Conservation (phyloP, 2,888 invertebrate species). For the Mesopsocus fuscifrons region DNA sequence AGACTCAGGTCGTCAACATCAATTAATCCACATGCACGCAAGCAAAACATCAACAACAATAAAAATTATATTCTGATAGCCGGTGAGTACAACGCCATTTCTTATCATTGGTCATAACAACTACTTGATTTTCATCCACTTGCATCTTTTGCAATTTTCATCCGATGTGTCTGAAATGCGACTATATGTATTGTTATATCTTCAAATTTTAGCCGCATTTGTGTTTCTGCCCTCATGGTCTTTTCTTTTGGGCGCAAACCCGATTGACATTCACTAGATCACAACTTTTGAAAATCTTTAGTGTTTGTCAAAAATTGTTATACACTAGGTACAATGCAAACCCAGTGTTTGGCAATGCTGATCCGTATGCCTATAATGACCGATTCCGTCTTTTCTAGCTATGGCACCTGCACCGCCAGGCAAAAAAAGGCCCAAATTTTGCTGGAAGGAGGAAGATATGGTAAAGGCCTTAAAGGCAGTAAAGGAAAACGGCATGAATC, state of each 20-base stretch:
- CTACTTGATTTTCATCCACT: neutral
- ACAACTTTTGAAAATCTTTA: neutral
- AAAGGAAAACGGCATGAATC: neutral
- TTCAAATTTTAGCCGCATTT: neutral
- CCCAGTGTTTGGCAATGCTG: neutral
- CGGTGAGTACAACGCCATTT: too few species aligned
- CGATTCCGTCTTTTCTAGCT: neutral
- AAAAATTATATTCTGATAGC: too few species aligned
- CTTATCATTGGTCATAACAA: too few species aligned
- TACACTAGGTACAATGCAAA: neutral
- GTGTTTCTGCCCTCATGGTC: neutral
- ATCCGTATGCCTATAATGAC: neutral
- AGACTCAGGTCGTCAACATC: too few species aligned
- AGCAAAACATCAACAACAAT: too few species aligned
- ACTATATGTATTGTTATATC: neutral
- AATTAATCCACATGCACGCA: too few species aligned
- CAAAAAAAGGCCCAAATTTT: neutral
- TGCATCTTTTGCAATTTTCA: neutral
- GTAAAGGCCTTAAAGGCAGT: neutral
- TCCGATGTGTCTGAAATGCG: neutral
- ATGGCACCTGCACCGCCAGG: neutral
- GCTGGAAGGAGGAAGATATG: neutral
- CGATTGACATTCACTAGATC: neutral
- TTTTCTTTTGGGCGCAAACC: neutral
- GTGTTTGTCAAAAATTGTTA: neutral